A percentile compares a stretch with the other conserved stretches of the same genome.
Conservation (phyloP, 1,140 invertebrate genomes). For the Pseudoatta argentina region DNA sequence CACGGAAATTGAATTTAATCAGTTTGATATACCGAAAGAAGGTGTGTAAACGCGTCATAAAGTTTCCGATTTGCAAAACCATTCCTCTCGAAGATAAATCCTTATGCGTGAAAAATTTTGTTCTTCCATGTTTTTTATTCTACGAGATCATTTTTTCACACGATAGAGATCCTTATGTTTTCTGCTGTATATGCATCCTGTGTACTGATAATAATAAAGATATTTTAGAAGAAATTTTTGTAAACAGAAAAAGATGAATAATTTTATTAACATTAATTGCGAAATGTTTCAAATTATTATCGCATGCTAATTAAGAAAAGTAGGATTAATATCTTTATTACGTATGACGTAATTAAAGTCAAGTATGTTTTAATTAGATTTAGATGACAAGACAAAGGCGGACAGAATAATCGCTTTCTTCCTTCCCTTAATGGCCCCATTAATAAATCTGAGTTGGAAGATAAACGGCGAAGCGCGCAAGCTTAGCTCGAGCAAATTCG, state of each 20-base stretch:
- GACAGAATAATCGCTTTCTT: constrained; percentile 20
- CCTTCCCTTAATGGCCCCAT: constrained; percentile 23
- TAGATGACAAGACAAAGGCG: constrained; percentile 23
- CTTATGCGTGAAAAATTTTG: neutral
- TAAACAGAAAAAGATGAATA: neutral
- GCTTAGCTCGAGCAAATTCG: constrained; percentile 28
- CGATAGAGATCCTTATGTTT: neutral
- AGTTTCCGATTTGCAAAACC: neutral
- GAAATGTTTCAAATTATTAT: neutral
- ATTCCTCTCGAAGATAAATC: neutral
- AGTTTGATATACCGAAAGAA: neutral
- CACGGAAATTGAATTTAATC: neutral
- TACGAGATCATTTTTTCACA: neutral
- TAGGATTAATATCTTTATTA: neutral
- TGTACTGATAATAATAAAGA: neutral
- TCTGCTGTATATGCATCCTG: neutral
- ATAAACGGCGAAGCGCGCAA: constrained; percentile 20
- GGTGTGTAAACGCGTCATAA: neutral
- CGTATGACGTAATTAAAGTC: constrained; percentile 11
- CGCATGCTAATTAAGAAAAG: neutral
- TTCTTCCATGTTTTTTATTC: neutral
- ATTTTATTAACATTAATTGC: constrained; percentile 9
- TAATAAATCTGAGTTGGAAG: constrained; percentile 48
- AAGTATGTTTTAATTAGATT: constrained; percentile 41
- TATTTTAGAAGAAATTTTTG: neutral